Base-by-base conservation (phyloP, 1,140 invertebrate genomes). In the Lineus longissimus region DNA sequence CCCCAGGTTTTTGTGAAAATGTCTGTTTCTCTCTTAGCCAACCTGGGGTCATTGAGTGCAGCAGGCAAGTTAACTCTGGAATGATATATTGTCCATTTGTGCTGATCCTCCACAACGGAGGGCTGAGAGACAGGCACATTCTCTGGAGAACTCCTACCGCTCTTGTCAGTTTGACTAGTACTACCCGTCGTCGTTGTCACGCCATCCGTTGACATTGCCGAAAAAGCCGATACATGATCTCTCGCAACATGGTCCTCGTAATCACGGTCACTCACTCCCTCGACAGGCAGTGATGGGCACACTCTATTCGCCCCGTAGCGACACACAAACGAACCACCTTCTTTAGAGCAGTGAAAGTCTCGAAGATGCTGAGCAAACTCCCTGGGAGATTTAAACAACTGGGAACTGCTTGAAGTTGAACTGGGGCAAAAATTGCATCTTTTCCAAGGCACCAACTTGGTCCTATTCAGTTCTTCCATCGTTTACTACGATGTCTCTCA, bases 1-100 rank as follows among this genome's bases (percentile, higher is more conserved):
- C 97, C 96, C 97, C 97, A 99, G 67, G 94, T 95, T 81, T 94
- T 94, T 0, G 95, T 97, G 74, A 99, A 95, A 73, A 99, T 94
- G 77, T 95, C 84, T 80, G 81, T 73, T 67, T 80, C 72, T 68
- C 73, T 86, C 59, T 83, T 79, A n/a, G 92, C 90, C 71, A 89
- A 88, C 55, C 90, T 89, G 0, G 97, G 96, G 84, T 99, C 95
- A 83, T 97, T 97, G 29, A 99, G 85, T 61, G 97, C 93, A 57
- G 95, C 94, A 25, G 96, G 92, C 66, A 99, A 85, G 83, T 98
- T 98, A 82, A 81, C 77, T 55, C 69, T 87, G 29, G 93, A 81
- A 58, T 83, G 80, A 67, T 83, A 85, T 23, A 86, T 66, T n/a
- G 82, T 85, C 85, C 85, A 86, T 55, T 76, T 78, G 43, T 76